phyloP scores from a whole-genome alignment of 2,888 invertebrate species.

The Synanthedon formicaeformis region DNA sequence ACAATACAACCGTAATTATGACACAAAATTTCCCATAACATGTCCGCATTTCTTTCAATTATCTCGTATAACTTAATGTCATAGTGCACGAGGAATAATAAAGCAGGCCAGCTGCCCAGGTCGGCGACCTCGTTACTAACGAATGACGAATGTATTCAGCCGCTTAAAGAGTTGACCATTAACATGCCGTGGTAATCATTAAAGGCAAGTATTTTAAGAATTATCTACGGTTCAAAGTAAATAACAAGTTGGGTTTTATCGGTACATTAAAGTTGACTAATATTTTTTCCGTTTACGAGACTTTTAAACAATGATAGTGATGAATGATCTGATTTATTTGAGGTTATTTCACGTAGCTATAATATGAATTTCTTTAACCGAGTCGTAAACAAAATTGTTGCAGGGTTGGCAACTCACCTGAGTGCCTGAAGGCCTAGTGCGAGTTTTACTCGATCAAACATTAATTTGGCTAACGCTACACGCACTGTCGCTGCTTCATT shows the following conservation, averaged over 20 bases:
- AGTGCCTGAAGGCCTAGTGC: no score
- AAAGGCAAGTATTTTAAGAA: constrained; percentile 32
- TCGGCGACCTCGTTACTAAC: constrained; percentile 53
- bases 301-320: no score
- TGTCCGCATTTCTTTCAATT: neutral
- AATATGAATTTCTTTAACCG: no score
- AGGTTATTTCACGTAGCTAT: no score
- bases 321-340: no score
- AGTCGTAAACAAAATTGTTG: no score
- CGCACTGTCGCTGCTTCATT: no score
- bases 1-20: no score
- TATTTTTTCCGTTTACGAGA: no score
- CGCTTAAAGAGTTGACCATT: constrained; percentile 54
- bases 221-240: constrained; percentile 17
- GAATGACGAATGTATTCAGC: constrained; percentile 51
- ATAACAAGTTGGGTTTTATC: neutral
- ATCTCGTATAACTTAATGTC: constrained; percentile 18
- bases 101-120: constrained; percentile 25
- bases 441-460: no score
- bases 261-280: neutral
- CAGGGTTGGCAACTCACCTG: no score
- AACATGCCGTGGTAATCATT: constrained; percentile 30
- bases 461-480: no score
- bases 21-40: neutral
- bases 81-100: constrained; percentile 14